phyloP scores from a whole-genome alignment of 2,113 vertebrate species.

The Poeciliopsis prolifica region DNA sequence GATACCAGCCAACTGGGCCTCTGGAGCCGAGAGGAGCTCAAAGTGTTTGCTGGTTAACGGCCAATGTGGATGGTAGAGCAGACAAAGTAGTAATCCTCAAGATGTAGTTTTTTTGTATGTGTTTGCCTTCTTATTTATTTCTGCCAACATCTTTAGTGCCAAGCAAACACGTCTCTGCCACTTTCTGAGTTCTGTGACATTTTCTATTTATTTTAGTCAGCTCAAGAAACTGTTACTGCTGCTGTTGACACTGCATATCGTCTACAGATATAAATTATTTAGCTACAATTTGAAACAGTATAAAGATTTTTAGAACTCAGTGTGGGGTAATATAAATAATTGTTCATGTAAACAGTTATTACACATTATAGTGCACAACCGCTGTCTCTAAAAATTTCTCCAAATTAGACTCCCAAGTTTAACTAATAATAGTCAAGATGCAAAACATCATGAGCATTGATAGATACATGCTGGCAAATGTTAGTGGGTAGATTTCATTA shows the following conservation, averaged over 20 bases:
- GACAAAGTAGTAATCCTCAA: conserved; percentile 69
- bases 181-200: conserved; percentile 47
- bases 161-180: conserved; percentile 43
- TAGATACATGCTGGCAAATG: background rate
- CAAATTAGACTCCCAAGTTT: background rate
- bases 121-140: conserved; percentile 57
- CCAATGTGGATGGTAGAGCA: conserved; percentile 58
- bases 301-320: background rate
- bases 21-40: conserved; percentile 38
- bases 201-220: conserved; percentile 36
- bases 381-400: background rate
- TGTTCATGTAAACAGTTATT: conserved; percentile 2
- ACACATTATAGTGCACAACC: background rate
- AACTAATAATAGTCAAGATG: background rate
- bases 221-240: conserved; percentile 44
- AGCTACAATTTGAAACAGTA: background rate
- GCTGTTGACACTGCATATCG: conserved; percentile 23
- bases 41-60: conserved; percentile 57
- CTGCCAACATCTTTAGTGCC: conserved; percentile 62
- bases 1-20: conserved; percentile 50
- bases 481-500: background rate
- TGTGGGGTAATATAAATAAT: background rate
- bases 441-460: background rate
- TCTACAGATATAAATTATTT: conserved; percentile 29
- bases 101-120: conserved; percentile 48